Evolutionary conservation across 2,888 invertebrate species (phyloP), one percentile per base, ranked within the genome.

Genomic region (Philopedon plagiatum): DNA sequence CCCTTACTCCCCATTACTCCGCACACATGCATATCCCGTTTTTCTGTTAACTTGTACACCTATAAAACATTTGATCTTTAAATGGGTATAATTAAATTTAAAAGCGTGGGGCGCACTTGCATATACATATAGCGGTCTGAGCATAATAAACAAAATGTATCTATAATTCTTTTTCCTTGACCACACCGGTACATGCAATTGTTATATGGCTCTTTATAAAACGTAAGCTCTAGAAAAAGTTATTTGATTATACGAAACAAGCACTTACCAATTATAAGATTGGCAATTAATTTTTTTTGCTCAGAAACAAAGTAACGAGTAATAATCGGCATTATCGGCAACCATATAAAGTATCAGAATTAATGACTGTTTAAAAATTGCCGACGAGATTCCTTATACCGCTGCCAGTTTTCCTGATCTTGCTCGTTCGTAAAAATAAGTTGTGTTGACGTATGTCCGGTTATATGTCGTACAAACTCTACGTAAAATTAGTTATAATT

Each of bases 281-380:
- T 44, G 21, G 19, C 44, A 44, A 44, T 44, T 21, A 19, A 44
- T 21, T 44, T 9, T 44, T 44, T 44, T 44, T 21, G 9, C 11
- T 21, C 44, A 21, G 44, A 19, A 9, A 44, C 44, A 44, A 44
- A 29, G 57, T 57, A 56, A 64, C 29, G 29, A 56, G 56, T 26
- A 57, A 18, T 44, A 41, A 65, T 56, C 44, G 41, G 34, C 29
- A 18, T 44, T 26, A 65, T 56, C 44, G 41, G 34, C 29, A 15
- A 18, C 66, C 66, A 37, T 57, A 66, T 39, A 66, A 57, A 56
- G 66, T 32, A 13, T 57, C 57, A 32, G 64, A 54, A 39, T 64
- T 41, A 32, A 64, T 13, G 32, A 34, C 18, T 5, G 41, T 41
- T 60, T 41, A 39, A 66, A 23, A 64, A 64, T 64, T 57, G 46